Percentiles rank a stretch among this genome's conserved stretches.
Conservation (phyloP, 1,140 invertebrate genomes). For the Drosophila athabasca region DNA sequence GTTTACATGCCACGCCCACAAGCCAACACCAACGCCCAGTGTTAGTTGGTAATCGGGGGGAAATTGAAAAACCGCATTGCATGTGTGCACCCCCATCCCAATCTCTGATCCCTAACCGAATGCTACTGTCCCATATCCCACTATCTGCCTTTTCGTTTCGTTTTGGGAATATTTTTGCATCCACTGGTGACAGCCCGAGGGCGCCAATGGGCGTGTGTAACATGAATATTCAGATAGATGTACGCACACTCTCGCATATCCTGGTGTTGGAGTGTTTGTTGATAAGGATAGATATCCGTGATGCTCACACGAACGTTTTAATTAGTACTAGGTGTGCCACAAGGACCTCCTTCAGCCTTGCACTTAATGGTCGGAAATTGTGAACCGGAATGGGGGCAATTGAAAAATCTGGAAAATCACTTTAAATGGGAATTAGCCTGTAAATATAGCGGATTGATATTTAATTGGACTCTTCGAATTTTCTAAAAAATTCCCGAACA, state of each 20-base stretch:
- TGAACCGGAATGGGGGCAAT: conserved; percentile 17
- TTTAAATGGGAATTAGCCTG: background rate
- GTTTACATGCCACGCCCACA: conserved; percentile 25
- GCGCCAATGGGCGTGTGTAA: conserved; percentile 45
- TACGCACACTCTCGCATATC: conserved; percentile 1
- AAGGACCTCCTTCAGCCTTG: conserved; percentile 23
- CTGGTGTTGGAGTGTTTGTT: conserved; percentile 7
- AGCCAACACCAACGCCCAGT: conserved; percentile 1
- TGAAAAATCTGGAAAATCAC: conserved; percentile 9
- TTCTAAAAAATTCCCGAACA: too few relatives aligned
- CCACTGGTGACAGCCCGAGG: background rate
- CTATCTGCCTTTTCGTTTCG: conserved; percentile 5
- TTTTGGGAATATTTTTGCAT: conserved; percentile 53
- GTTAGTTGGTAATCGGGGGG: conserved; percentile 44
- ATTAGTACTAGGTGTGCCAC: conserved; percentile 21
- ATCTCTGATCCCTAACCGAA: too few relatives aligned
- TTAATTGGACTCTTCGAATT: background rate
- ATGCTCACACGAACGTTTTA: conserved; percentile 39
- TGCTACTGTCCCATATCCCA: too few relatives aligned
- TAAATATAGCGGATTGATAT: background rate
- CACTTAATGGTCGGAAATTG: conserved; percentile 13
- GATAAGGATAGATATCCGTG: conserved; percentile 44
- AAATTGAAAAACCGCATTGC: conserved; percentile 56
- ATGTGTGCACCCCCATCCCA: conserved; percentile 40
- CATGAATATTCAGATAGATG: conserved; percentile 46